Evolutionary conservation across 2,113 vertebrate species (phyloP), one percentile per base, ranked within the genome.

Genomic region (Glaucidium brasilianum): DNA sequence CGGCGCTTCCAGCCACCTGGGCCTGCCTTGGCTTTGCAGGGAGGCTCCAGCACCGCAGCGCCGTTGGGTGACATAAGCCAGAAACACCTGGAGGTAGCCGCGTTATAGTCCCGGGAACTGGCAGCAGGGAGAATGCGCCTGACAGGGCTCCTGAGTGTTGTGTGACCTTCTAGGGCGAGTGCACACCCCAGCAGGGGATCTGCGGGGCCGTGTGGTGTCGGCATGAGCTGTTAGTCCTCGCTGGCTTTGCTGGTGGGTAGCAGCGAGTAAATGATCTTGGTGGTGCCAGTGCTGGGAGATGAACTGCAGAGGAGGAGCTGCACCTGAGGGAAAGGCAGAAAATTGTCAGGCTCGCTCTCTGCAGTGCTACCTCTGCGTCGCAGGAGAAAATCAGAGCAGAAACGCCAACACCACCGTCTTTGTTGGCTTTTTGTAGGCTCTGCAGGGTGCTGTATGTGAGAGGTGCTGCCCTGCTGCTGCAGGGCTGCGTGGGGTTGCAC

Each of bases 1-100:
- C 92, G 45, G 39, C 49, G 15, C 47, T 89, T 87, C 83, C 97
- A 96, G 90, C 85, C 95, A 76, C 85, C 67, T 95, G 95, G 97
- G 59, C 71, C 83, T 64, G 91, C 62, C 56, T 66, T 12, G 53
- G 71, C 72, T 94, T 62, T 45, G 62, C 37, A 4, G 52, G 47
- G 76, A 22, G 80, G 37, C 68, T 86, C 59, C 1, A 0, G 68
- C 84, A 20, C 29, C 0, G 1, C 76, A 0, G 30, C 0, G 0
- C 45, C 1, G 5, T 34, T 41, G 45, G 74, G 78, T 77, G 93
- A 86, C 59, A 35, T 6, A 41, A 93, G 45, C 71, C 74, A 93
- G 94, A 29, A 91, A 35, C 2, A 4, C 78, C 67, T 79, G 74
- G 88, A 63, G 53, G 41, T 85, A 69, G 66, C 58, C 1, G 0